Evolutionary conservation across 2,888 invertebrate species (phyloP), one percentile per base, ranked within the genome.

Genomic region (Temnothorax unifasciatus): DNA sequence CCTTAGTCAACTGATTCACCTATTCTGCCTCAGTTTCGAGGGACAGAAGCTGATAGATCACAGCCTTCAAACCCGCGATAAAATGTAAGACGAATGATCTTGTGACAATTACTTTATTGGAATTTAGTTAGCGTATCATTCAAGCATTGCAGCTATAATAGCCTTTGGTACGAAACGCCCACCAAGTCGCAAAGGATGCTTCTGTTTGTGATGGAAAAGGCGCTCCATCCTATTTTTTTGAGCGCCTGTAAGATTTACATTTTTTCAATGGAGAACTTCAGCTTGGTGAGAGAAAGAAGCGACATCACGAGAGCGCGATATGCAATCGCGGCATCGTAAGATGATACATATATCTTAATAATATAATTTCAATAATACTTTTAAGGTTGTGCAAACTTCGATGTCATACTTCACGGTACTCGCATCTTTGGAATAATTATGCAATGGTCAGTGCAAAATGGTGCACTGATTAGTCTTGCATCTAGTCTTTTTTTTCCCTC

Each of bases 341-440:
- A 34, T 0, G 6, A 34, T 34, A 6, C 34, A 0, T 29, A 29
- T 29, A 21, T 21, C 21, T 21, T 21, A 34, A 34, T 34, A 34
- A n/a, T 52, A 15, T 1, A 5, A 66, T 18, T 59, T 57, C 1
- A 68, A 68, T n/a, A 34, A 50, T 54, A 18, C 50, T 81, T 88
- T 81, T 15, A 71, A 88, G 88, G 41, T 86, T 8, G 8, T 88
- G 41, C 83, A 88, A 59, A n/a, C 88, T 3, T 85, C 86, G 11
- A 68, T 86, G 64, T 88, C 88, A 8, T 88, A 88, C 47, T 88
- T 82, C 25, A 88, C 83, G 13, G 86, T 88, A 71, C 83, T 88
- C 9, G 25, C 85, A 4, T 86, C 88, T 13, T 3, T 85, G 21
- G 76, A 88, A 21, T 88, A 68, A 74, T 59, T 34, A 52, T 4